Conservation (phyloP, 2,113 vertebrate species). For the Channa maculata region DNA sequence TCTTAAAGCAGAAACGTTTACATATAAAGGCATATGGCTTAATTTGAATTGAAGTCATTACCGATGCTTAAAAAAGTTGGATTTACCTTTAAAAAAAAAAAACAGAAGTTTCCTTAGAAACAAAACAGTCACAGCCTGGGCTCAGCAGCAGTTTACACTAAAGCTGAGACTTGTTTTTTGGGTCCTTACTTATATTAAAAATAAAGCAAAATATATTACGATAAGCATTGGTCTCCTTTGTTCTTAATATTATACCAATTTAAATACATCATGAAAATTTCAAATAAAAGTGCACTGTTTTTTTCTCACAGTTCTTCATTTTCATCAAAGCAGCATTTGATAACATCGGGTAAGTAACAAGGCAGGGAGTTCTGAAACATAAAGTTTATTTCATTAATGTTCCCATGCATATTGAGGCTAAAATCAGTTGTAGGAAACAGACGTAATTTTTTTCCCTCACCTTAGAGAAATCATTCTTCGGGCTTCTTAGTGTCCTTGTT, state of each 20-base stretch:
- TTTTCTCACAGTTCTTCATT: slow-evolving; percentile 24
- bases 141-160: too few relatives aligned
- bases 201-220: too few relatives aligned
- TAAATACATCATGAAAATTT: too few relatives aligned
- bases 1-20: not conserved
- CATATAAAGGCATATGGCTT: slow-evolving; percentile 29
- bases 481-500: slow-evolving; percentile 23
- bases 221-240: too few relatives aligned
- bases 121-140: too few relatives aligned
- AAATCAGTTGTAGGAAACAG: not conserved
- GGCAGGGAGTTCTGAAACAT: not conserved
- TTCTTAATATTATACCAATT: too few relatives aligned
- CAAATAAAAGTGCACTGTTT: slow-evolving; percentile 2
- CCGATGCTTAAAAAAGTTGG: slow-evolving; percentile 33
- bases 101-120: too few relatives aligned
- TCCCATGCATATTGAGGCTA: not conserved
- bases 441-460: slow-evolving; percentile 37
- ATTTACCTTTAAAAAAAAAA: too few relatives aligned
- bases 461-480: slow-evolving; percentile 47
- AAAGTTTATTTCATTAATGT: not conserved
- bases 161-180: too few relatives aligned
- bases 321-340: slow-evolving; percentile 22
- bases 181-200: too few relatives aligned
- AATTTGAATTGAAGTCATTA: slow-evolving; percentile 41
- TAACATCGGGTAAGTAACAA: slow-evolving; percentile 25